Conservation (phyloP, 2,113 vertebrate genomes). For the Hemiscyllium ocellatum region DNA sequence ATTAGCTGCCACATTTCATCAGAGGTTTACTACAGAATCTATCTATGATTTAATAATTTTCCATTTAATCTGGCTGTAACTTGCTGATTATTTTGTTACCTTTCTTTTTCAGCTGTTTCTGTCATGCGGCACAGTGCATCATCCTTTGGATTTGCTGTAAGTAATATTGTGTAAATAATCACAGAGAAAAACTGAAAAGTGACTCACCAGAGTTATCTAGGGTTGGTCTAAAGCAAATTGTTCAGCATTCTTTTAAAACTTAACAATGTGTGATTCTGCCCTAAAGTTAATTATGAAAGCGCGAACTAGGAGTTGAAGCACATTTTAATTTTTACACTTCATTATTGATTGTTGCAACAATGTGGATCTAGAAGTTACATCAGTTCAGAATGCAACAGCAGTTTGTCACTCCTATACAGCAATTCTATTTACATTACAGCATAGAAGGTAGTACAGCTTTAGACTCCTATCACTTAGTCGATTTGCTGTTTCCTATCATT, state of each 20-base stretch:
- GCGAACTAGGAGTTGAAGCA: background rate
- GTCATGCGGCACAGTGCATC: slow-evolving; percentile 96
- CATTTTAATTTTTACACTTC: background rate
- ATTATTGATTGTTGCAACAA: background rate
- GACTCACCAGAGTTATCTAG: background rate
- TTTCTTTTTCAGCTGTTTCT: slow-evolving; percentile 79
- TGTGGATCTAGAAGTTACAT: background rate
- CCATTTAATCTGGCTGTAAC: background rate
- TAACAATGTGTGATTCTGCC: background rate
- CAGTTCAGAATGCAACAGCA: background rate
- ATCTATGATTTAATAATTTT: slow-evolving; percentile 7
- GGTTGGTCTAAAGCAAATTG: background rate
- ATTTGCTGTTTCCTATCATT: too few relatives aligned
- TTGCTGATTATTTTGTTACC: slow-evolving; percentile 31
- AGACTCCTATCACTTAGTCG: background rate
- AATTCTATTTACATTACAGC: background rate
- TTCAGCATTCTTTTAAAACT: background rate
- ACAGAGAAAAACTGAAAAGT: background rate
- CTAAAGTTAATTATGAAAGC: background rate
- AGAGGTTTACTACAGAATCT: background rate
- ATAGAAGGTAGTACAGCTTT: background rate
- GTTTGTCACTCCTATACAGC: background rate
- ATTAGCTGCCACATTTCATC: background rate
- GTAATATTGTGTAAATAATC: slow-evolving; percentile 54
- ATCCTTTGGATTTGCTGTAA: slow-evolving; percentile 97